These are phyloP conservation scores for Sarcophaga caerulescens DNA, from an alignment of 2,888 invertebrate species.

Conservation along the genomic window DNA sequence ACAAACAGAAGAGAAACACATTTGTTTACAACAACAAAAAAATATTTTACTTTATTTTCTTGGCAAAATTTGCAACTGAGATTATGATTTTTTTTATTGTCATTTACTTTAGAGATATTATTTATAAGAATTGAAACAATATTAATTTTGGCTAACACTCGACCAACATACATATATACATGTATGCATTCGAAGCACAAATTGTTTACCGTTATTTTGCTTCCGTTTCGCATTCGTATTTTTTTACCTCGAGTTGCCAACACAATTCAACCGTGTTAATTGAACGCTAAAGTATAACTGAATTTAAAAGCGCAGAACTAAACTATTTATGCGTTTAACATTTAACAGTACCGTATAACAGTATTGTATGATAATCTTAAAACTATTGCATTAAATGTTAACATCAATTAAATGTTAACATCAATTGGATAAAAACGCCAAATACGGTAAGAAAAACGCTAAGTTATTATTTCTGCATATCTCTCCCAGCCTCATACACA, in stretches of 20 bases:
- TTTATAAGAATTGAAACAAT: background rate
- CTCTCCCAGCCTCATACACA: background rate
- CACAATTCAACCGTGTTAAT: conserved; percentile 42
- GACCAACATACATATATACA: too few species aligned
- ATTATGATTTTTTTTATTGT: too few species aligned
- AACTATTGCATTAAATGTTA: background rate
- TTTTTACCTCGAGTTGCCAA: background rate
- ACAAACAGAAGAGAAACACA: conserved; percentile 19
- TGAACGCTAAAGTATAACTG: conserved; percentile 57
- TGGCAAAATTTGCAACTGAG: too few species aligned
- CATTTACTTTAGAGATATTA: too few species aligned
- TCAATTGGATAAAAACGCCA: background rate
- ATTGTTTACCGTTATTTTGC: conserved; percentile 19
- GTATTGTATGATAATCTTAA: background rate
- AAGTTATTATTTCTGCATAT: background rate
- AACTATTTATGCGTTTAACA: background rate
- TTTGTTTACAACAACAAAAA: background rate
- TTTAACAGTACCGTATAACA: background rate
- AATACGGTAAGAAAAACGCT: background rate
- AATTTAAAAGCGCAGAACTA: conserved; percentile 14
- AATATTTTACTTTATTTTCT: background rate
- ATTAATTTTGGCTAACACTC: background rate
- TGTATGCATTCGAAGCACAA: too few species aligned
- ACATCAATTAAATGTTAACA: background rate
- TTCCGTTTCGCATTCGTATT: conserved; percentile 48